Evolutionary conservation across 2,888 invertebrate species (phyloP), one percentile per base, ranked within the genome.

Genomic region (Sympetrum striolatum): DNA sequence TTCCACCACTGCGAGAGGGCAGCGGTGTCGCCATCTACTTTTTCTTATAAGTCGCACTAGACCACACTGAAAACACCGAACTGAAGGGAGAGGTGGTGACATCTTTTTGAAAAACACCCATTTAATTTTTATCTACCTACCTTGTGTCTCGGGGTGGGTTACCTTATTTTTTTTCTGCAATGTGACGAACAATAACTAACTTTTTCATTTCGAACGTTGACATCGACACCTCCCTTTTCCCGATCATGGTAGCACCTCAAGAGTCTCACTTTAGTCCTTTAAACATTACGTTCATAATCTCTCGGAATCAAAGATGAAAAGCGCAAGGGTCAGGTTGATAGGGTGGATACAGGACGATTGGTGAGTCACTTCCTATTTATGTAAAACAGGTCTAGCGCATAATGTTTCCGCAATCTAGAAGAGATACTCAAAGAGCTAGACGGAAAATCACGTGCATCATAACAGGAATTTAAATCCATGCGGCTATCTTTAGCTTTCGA

Each of bases 91-190:
- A 86, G 86, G 86, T 86, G 86, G 86, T 37, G 86, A 86, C 86
- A 86, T 53, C 60, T 73, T 73, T 73, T 53, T 53, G 18, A 60
- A 86, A 86, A 86, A 86, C 86, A 86, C n/a, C 37, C 86, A 86
- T 86, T 86, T 64, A 86, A 22, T 37, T 81, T 82, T 86, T 86
- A 86, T 86, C 86, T 86, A 86, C 60, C 86, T 86, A 86, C 60
- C 60, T 73, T 58, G 58, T 86, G 60, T 86, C 60, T 60, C 37
- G 37, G 86, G 60, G 60, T 60, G 86, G 86, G 58, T 86, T 86
- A 48, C 60, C 37, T 37, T n/a, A 10, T 86, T 31, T 15, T 86
- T 58, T 60, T 86, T 86, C 60, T 86, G 37, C 12, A 44, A 58
- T 58, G 60, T 60, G 35, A 86, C 60, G 58, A 86, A 86, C 86